phyloP scores from a whole-genome alignment of 1,140 invertebrate species.

The Calycopis cecrops region DNA sequence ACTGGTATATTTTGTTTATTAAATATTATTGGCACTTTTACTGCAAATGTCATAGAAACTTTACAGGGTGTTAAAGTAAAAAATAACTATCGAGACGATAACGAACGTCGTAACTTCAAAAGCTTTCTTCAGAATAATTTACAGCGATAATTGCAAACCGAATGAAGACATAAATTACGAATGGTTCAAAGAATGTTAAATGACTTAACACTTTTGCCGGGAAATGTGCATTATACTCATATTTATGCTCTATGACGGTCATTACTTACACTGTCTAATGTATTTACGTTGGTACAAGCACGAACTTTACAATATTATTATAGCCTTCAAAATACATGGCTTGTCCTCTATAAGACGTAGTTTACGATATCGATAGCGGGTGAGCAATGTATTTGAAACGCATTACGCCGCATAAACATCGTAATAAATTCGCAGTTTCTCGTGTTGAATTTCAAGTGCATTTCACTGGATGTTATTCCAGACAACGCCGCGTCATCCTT shows the following conservation, averaged over 20 bases:
- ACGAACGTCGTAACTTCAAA: conserved; percentile 4
- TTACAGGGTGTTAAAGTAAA: background rate
- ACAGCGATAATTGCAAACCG: conserved; percentile 9
- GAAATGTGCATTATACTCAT: conserved; percentile 35
- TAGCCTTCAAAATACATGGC: conserved; percentile 19
- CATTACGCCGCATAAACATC: conserved; percentile 29
- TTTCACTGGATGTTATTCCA: conserved; percentile 56
- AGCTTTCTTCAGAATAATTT: conserved; percentile 13
- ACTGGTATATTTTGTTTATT: no score
- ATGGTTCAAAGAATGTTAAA: conserved; percentile 32
- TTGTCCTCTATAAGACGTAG: conserved; percentile 14
- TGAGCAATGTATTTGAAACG: conserved; percentile 34
- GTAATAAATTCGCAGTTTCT: conserved; percentile 32
- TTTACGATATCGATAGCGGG: conserved; percentile 17
- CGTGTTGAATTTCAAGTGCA: conserved; percentile 39
- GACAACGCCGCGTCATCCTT: conserved; percentile 59
- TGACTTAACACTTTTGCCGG: conserved; percentile 31
- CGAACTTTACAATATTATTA: conserved; percentile 21
- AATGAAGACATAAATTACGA: conserved; percentile 30
- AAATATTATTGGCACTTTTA: no score
- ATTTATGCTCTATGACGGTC: conserved; percentile 37
- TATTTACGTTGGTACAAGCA: background rate
- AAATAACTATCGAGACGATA: conserved; percentile 7
- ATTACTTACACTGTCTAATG: conserved; percentile 27
- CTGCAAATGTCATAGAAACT: no score